Evolutionary conservation across 2,113 vertebrate genomes (phyloP).

Genomic region (Cygnus atratus): DNA sequence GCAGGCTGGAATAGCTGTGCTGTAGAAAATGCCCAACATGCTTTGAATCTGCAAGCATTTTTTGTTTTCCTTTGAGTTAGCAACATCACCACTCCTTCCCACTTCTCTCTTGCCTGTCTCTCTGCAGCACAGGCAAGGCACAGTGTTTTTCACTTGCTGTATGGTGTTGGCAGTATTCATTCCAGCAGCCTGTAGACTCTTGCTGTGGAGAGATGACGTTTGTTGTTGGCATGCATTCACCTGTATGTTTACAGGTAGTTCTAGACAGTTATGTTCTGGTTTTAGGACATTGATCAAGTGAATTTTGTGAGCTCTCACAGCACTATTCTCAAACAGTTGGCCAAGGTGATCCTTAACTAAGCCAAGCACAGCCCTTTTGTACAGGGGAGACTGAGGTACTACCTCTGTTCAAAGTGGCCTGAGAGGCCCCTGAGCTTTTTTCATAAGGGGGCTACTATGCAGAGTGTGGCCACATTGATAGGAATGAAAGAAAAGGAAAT

Average conservation of each 20-base stretch:
- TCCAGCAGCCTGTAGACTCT: background rate
- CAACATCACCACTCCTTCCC: background rate
- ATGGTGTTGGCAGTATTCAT: background rate
- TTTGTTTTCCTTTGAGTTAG: background rate
- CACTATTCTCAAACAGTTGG: background rate
- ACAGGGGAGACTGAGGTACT: fast-evolving
- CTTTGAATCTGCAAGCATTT: background rate
- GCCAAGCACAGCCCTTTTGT: background rate
- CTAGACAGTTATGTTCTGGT: background rate
- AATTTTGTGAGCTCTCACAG: background rate
- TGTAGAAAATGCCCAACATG: background rate
- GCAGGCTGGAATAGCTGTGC: background rate
- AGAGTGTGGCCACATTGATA: background rate
- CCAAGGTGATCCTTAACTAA: background rate
- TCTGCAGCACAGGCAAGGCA: background rate
- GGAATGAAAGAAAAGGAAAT: background rate
- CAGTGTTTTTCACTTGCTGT: background rate
- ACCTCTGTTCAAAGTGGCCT: background rate
- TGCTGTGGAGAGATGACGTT: fast-evolving
- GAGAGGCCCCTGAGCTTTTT: background rate
- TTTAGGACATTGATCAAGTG: background rate
- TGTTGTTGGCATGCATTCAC: background rate
- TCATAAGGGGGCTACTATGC: background rate
- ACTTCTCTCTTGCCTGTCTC: background rate
- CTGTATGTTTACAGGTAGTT: fast-evolving